Evolutionary conservation across 2,888 invertebrate species (phyloP).

Genomic region (Caradrina kadenii): DNA sequence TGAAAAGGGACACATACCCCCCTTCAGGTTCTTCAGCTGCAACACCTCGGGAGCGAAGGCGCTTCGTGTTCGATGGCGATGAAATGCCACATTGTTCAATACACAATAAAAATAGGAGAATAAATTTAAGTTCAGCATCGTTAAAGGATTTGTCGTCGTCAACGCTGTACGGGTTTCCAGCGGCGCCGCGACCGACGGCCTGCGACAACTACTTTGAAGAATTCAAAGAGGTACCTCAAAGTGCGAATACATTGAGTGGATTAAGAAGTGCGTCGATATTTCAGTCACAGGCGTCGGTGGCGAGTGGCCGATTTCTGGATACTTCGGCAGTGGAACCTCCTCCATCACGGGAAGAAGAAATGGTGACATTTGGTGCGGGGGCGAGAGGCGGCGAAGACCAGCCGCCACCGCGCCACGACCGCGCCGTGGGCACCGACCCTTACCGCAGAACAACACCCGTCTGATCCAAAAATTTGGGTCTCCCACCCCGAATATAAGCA

Average conservation of each 20-base stretch:
- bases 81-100: constrained; percentile 89
- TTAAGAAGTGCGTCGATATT: constrained; percentile 87
- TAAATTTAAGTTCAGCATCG: constrained; percentile 89
- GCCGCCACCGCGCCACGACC: constrained; percentile 80
- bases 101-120: constrained; percentile 88
- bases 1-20: constrained; percentile 87
- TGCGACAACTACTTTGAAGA: constrained; percentile 91
- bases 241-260: constrained; percentile 87
- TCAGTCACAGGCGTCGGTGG: constrained; percentile 90
- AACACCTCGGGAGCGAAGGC: constrained; percentile 89
- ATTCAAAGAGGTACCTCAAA: constrained; percentile 89
- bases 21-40: constrained; percentile 85
- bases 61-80: constrained; percentile 92
- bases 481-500: constrained; percentile 80
- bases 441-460: constrained; percentile 91
- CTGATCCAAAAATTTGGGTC: constrained; percentile 80
- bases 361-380: constrained; percentile 93
- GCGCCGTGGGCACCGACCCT: constrained; percentile 89
- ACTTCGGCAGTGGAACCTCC: constrained; percentile 92
- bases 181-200: constrained; percentile 91
- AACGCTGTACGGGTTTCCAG: constrained; percentile 92
- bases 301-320: constrained; percentile 93
- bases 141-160: constrained; percentile 90
- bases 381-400: constrained; percentile 78
- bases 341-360: constrained; percentile 92